Evolutionary conservation across 1,140 invertebrate species (phyloP).

Genomic region (Solenopsis invicta): DNA sequence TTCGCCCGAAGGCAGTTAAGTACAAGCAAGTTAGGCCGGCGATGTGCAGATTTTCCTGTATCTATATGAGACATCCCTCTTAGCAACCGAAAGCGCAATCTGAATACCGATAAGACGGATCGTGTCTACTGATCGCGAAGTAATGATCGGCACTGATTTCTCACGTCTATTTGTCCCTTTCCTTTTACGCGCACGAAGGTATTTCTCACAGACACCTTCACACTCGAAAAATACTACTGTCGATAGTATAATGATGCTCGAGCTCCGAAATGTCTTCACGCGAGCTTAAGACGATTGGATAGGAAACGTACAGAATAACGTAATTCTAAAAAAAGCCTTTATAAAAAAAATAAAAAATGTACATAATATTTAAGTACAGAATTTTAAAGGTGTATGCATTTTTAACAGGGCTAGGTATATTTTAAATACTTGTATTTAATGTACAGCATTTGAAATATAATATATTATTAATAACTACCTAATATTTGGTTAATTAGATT

Average conservation of each 20-base stretch:
- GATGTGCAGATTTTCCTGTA: conserved; percentile 50
- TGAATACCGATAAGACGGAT: conserved; percentile 84
- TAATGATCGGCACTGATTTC: conserved; percentile 81
- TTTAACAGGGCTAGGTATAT: too few relatives aligned
- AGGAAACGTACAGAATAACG: conserved; percentile 2
- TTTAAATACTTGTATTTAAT: too few relatives aligned
- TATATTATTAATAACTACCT: too few relatives aligned
- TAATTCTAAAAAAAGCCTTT: too few relatives aligned
- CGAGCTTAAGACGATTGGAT: conserved; percentile 36
- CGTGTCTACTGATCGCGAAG: conserved; percentile 80
- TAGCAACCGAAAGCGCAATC: conserved; percentile 74
- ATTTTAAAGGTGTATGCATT: too few relatives aligned
- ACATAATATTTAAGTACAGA: too few relatives aligned
- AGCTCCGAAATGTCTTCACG: not conserved
- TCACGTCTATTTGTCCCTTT: conserved; percentile 65
- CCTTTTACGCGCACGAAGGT: conserved; percentile 26
- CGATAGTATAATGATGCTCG: not conserved
- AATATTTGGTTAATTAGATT: too few relatives aligned
- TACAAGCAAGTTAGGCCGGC: conserved; percentile 67
- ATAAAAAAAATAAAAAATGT: too few relatives aligned
- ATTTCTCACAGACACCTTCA: not conserved
- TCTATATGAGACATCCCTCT: conserved; percentile 20
- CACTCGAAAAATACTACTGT: not conserved
- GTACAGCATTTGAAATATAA: too few relatives aligned
- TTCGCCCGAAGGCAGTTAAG: conserved; percentile 50